Evolutionary conservation across 2,888 invertebrate species (phyloP).

Genomic region (Lochmaea crataegi): DNA sequence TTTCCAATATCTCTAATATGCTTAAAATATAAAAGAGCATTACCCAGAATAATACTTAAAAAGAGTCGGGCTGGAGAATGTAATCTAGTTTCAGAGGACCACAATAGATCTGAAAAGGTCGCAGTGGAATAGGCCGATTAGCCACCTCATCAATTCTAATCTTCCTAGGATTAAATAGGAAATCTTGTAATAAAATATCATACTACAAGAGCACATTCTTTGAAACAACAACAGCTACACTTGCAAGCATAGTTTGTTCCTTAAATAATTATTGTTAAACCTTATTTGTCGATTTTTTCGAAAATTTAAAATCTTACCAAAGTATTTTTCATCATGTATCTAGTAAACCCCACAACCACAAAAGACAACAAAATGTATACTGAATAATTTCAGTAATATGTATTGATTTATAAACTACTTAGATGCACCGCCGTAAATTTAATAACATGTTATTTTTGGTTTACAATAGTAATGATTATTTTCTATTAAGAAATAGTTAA

Average conservation of each 20-base stretch:
- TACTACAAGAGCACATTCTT: too few species aligned
- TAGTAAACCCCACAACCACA: background rate
- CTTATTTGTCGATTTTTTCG: background rate
- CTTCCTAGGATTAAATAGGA: too few species aligned
- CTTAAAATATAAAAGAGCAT: too few species aligned
- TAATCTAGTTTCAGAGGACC: too few species aligned
- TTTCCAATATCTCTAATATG: too few species aligned
- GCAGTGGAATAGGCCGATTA: too few species aligned
- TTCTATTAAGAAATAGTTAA: constrained; percentile 20
- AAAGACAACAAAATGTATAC: constrained; percentile 9
- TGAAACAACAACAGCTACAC: background rate
- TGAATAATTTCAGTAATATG: constrained; percentile 21
- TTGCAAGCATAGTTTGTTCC: background rate
- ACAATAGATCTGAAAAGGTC: too few species aligned
- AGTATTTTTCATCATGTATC: constrained; percentile 29
- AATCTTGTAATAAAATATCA: too few species aligned
- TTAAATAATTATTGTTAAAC: background rate
- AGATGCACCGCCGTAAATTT: constrained; percentile 19
- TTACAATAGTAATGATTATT: constrained; percentile 30
- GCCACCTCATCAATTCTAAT: too few species aligned
- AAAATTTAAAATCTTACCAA: constrained; percentile 25
- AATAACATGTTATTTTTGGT: constrained; percentile 32
- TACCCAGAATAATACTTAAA: too few species aligned
- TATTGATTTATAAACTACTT: constrained; percentile 37
- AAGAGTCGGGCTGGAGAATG: too few species aligned